phyloP scores from a whole-genome alignment of 2,888 invertebrate species.

The Apeira syringaria region DNA sequence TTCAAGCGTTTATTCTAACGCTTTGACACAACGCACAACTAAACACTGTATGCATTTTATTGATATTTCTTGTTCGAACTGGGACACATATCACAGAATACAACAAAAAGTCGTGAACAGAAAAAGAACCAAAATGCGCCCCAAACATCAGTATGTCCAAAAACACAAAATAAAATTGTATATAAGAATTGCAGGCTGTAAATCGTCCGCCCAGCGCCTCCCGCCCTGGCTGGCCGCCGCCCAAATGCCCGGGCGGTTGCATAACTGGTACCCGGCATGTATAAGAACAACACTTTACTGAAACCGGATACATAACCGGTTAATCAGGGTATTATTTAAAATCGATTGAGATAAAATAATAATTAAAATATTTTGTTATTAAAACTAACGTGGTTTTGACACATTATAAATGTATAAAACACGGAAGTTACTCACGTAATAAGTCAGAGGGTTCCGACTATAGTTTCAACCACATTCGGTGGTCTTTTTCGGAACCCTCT shows the following conservation, averaged over 20 bases:
- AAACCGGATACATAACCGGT: neutral
- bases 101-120: neutral
- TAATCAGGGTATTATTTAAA: neutral
- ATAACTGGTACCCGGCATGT: slow-evolving; percentile 5
- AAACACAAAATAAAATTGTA: slow-evolving; percentile 38
- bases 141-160: slow-evolving; percentile 32
- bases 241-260: slow-evolving; percentile 35
- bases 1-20: too few species aligned
- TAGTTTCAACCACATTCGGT: too few species aligned
- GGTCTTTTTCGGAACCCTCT: too few species aligned
- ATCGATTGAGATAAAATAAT: too few species aligned
- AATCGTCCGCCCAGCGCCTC: slow-evolving; percentile 27
- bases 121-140: neutral
- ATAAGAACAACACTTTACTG: slow-evolving; percentile 17
- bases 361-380: too few species aligned
- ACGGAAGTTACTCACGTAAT: too few species aligned
- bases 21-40: too few species aligned
- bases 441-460: too few species aligned
- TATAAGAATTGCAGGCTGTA: slow-evolving; percentile 34
- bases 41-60: too few species aligned
- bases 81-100: neutral
- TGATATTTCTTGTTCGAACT: neutral
- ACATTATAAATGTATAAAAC: too few species aligned
- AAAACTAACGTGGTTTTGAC: too few species aligned
- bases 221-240: slow-evolving; percentile 37